Evolutionary conservation across 2,797 vertebrate genomes (phyloP), one percentile per base, ranked within the genome.

Genomic region (Mionectes olivaceus): DNA sequence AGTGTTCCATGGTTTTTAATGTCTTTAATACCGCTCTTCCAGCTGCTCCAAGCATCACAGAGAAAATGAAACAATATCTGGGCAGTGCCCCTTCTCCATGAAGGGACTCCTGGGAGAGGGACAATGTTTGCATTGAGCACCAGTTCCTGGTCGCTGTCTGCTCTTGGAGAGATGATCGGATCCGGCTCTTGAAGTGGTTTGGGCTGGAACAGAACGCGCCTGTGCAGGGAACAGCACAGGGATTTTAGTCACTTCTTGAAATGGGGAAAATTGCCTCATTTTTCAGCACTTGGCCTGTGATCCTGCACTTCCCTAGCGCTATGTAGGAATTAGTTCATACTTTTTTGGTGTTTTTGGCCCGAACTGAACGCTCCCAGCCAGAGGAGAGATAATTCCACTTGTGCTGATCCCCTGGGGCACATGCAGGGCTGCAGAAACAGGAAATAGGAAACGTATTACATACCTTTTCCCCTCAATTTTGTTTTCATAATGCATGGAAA

Each of bases 361-460:
- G 85, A 85, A 95, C 92, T 91, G 95, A 93, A 78, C 87, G 43
- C 96, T 97, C 97, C 96, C 95, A 94, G 98, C 98, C 98, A 98
- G 97, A 96, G 97, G 98, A 98, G 97, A 98, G 98, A 98, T 98
- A 98, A 98, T 94, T 96, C 90, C 84, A 44, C 98, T 98, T 73
- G 64, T 68, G 63, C 96, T 79, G 81, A 92, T 96, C 96, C 97
- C 95, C 96, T 8, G 41, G 96, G 97, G 96, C 96, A 56, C 92
- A 81, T 83, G 93, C 93, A 87, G 95, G 90, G 96, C 95, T 96
- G 92, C 73, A 89, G 97, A 91, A 98, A 99, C 98, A 99, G 98
- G 98, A 99, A 99, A 99, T 98, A 98, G 98, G 98, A 98, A 97
- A 98, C 98, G 97, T 97, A 98, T 98, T 98, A 98, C 98, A 96